Percentiles rank a stretch among this genome's conserved stretches.
phyloP scores from a whole-genome alignment of 2,113 vertebrate species.

The Strix aluco region DNA sequence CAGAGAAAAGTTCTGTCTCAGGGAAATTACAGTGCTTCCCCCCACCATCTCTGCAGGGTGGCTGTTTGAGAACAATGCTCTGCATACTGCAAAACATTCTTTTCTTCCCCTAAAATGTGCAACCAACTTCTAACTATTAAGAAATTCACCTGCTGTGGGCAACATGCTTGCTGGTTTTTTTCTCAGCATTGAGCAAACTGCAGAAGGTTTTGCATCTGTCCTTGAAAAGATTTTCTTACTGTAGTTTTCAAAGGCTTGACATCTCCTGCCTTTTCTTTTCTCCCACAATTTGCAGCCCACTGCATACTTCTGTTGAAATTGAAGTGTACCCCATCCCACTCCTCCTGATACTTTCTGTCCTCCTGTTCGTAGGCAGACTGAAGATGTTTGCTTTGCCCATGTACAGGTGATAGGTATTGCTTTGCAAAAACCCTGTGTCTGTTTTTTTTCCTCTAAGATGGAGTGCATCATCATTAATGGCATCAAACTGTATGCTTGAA shows the following conservation, averaged over 20 bases:
- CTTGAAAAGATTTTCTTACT: not conserved
- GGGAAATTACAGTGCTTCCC: not conserved
- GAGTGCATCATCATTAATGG: not conserved
- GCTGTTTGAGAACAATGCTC: not conserved
- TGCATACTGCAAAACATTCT: not conserved
- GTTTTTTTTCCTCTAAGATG: not conserved
- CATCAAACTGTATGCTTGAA: not conserved
- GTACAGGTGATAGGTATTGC: not conserved
- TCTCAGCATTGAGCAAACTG: not conserved
- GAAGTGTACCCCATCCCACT: not conserved
- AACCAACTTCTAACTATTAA: not conserved
- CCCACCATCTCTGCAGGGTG: not conserved
- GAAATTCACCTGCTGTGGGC: not conserved
- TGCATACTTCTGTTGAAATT: not conserved
- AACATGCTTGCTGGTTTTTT: fast-evolving
- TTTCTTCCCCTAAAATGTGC: not conserved
- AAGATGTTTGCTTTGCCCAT: not conserved
- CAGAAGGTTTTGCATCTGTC: not conserved
- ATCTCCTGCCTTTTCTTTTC: not conserved
- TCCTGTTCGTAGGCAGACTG: not conserved
- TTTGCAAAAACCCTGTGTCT: not conserved
- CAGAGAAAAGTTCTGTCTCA: not conserved
- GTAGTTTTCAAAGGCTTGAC: not conserved
- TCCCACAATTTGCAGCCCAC: not conserved
- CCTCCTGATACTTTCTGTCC: not conserved